Evolutionary conservation across 1,140 invertebrate species (phyloP).

Genomic region (Zaprionus ghesquierei): DNA sequence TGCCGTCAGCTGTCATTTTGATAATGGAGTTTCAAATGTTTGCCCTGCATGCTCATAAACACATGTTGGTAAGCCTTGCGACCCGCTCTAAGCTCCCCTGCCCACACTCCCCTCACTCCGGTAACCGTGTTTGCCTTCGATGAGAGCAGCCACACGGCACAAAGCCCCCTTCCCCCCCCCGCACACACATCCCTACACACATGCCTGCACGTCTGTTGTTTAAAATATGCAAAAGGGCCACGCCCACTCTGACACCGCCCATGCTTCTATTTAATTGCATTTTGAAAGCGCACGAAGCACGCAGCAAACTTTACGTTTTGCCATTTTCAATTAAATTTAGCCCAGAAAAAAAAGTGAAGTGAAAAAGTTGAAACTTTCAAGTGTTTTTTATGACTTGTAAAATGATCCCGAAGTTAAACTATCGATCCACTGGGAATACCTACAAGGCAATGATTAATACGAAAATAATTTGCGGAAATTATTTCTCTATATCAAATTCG

Average conservation of each 20-base stretch:
- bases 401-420: not conserved
- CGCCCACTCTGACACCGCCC: conserved; percentile 2
- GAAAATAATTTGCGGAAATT: no score
- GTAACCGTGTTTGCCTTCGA: conserved; percentile 23
- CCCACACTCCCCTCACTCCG: no score
- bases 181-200: not conserved
- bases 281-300: conserved; percentile 28
- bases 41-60: conserved; percentile 53
- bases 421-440: not conserved
- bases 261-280: conserved; percentile 46
- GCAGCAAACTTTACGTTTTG: conserved; percentile 23
- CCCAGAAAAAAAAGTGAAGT: not conserved
- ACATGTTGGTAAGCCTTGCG: conserved; percentile 34
- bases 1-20: conserved; percentile 59
- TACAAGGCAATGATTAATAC: no score
- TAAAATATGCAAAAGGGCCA: conserved; percentile 24
- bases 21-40: conserved; percentile 65
- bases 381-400: not conserved
- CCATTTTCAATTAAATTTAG: conserved; percentile 35
- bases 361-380: not conserved
- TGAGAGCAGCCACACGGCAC: conserved; percentile 10
- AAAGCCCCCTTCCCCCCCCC: not conserved
- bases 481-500: no score
- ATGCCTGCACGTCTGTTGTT: not conserved
- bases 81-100: not conserved